Percentiles rank a stretch among this genome's conserved stretches.
Evolutionary conservation across 2,888 invertebrate genomes (phyloP).

Genomic region (Eilema caniola): DNA sequence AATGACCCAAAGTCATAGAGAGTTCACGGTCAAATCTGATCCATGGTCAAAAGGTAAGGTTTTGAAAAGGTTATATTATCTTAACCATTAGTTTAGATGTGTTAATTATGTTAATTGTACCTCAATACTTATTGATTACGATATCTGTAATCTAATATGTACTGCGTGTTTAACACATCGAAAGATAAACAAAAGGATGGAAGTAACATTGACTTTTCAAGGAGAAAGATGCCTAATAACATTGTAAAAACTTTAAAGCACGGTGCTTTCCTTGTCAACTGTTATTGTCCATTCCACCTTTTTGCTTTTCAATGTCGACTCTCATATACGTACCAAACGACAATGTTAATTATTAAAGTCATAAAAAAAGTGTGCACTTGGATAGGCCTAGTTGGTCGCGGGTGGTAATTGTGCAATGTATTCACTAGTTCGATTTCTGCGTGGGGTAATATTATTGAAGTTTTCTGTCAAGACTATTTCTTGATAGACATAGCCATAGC

Average conservation of each 20-base stretch:
- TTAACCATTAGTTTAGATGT: background rate
- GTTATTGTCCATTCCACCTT: background rate
- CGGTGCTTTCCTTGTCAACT: no score
- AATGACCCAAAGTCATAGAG: background rate
- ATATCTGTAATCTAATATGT: constrained; percentile 25
- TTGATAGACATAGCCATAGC: no score
- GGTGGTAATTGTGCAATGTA: no score
- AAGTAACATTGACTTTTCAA: background rate
- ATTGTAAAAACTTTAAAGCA: background rate
- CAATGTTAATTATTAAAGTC: no score
- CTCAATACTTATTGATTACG: background rate
- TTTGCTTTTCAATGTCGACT: background rate
- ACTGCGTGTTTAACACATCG: constrained; percentile 33
- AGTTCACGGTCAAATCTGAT: background rate
- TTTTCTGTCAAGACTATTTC: no score
- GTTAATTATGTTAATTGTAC: background rate
- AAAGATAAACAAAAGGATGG: background rate
- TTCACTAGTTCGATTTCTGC: no score
- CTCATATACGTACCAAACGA: no score
- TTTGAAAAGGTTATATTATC: background rate
- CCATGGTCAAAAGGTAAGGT: constrained; percentile 14
- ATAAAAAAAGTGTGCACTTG: no score
- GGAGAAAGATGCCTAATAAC: background rate
- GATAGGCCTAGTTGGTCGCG: no score
- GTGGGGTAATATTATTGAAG: no score